Evolutionary conservation across 2,888 invertebrate species (phyloP), one percentile per base, ranked within the genome.

Genomic region (Itoplectis maculator): DNA sequence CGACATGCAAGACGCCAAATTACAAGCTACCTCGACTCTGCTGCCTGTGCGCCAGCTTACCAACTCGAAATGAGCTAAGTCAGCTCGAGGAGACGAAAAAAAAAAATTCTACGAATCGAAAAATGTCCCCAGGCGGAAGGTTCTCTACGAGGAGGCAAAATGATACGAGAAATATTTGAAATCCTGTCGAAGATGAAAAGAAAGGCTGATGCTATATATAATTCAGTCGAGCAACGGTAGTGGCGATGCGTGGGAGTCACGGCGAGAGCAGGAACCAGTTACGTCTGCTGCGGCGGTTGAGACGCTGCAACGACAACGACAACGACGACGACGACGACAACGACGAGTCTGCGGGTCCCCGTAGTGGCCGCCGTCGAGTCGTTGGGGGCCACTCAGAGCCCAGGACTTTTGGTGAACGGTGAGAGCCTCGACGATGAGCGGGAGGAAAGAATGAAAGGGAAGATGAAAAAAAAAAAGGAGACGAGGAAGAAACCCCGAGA

Each of bases 361-460:
- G 29, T 29, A 77, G 56, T 73, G 76, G 69, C 56, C 78, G 69
- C 56, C 78, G 78, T 82, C 66, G 54, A 78, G 54, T 73, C 63
- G 82, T 42, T 66, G 59, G 61, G 69, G 65, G 29, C 69, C 51
- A 23, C 54, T 73, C 73, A 29, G 23, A 56, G 74, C 69, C 49
- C 74, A 70, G 81, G 65, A 81, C 74, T 81, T 83, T 84, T 73
- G 61, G 72, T 59, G 35, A 61, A 73, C 45, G 61, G 47, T 35
- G 47, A 59, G 59, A 59, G 47, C 35, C 59, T 37, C 72, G 29
- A 73, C 35, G 72, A 61, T 61, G 75, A 49, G 63, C 51, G 73
- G 49, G 72, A 40, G 63, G 18, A 70, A 20, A 23, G 56, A 45
- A 81, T 11, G 40, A 29, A 56, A 54, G 35, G 42, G 59, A 73